phyloP scores from a whole-genome alignment of 2,797 vertebrate genomes.

The Taenioides sp. region DNA sequence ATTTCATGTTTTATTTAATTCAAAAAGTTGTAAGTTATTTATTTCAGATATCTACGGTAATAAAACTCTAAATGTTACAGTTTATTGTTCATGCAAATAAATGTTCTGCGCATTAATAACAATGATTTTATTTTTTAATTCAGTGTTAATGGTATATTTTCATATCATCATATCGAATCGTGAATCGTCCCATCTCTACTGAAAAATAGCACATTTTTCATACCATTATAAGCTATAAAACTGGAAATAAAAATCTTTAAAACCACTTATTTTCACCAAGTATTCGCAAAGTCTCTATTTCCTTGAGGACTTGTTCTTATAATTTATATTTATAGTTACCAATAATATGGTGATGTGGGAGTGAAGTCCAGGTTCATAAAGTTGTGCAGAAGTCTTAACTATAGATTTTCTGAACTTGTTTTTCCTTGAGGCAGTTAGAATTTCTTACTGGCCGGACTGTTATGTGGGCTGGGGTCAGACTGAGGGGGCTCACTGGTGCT shows the following conservation, averaged over 20 bases:
- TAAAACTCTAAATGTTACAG: no score
- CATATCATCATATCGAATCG: no score
- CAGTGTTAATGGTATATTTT: no score
- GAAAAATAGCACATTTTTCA: background rate
- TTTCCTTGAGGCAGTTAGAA: slow-evolving; percentile 23
- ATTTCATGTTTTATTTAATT: no score
- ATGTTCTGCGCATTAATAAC: no score
- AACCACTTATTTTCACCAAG: background rate
- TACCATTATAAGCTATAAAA: background rate
- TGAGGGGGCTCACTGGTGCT: slow-evolving; percentile 17
- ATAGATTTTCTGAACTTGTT: slow-evolving; percentile 33
- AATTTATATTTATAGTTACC: background rate
- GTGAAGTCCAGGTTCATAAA: slow-evolving; percentile 21
- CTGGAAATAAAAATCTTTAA: no score
- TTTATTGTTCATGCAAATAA: no score
- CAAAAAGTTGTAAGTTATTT: no score
- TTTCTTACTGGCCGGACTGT: slow-evolving; percentile 8
- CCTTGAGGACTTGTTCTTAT: background rate
- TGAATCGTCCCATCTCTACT: no score
- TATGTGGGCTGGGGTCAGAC: slow-evolving; percentile 32
- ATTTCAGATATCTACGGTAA: no score
- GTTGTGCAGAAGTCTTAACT: slow-evolving; percentile 25
- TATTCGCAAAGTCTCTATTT: background rate
- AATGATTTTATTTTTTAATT: no score
- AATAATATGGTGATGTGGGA: slow-evolving; percentile 12